Evolutionary conservation across 2,113 vertebrate genomes (phyloP).

Genomic region (Sceloporus undulatus): DNA sequence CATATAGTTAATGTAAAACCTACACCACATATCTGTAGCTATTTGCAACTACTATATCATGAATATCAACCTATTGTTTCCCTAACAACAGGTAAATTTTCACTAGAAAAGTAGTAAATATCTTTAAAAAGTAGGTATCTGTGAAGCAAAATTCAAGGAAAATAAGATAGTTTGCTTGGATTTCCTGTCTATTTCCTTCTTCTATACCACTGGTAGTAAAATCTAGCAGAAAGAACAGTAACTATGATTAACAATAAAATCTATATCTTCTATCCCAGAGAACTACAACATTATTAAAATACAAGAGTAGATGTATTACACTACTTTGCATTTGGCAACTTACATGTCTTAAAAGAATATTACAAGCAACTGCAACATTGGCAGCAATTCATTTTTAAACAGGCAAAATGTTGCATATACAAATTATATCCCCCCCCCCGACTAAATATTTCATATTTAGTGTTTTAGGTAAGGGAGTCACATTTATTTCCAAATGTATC

Average conservation of each 20-base stretch:
- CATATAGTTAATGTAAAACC: neutral
- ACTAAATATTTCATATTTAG: neutral
- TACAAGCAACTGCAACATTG: neutral
- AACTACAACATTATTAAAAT: constrained; percentile 19
- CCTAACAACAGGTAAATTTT: neutral
- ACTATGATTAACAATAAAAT: neutral
- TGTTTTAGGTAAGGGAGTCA: neutral
- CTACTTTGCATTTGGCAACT: neutral
- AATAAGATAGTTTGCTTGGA: neutral
- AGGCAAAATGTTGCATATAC: neutral
- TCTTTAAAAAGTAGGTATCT: neutral
- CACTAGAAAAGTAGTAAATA: neutral
- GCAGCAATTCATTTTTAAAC: neutral
- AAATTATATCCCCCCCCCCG: neutral
- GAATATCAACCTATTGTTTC: neutral
- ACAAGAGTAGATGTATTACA: neutral
- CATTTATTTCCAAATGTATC: neutral
- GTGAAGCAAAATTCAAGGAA: neutral
- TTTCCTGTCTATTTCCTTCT: neutral
- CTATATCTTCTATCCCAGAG: neutral
- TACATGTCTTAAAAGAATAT: neutral
- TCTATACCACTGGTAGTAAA: neutral
- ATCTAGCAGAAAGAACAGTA: neutral
- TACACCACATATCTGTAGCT: neutral
- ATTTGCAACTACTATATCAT: neutral